Evolutionary conservation across 2,113 vertebrate genomes (phyloP), one percentile per base, ranked within the genome.

Genomic region (Bostrychus sinensis): DNA sequence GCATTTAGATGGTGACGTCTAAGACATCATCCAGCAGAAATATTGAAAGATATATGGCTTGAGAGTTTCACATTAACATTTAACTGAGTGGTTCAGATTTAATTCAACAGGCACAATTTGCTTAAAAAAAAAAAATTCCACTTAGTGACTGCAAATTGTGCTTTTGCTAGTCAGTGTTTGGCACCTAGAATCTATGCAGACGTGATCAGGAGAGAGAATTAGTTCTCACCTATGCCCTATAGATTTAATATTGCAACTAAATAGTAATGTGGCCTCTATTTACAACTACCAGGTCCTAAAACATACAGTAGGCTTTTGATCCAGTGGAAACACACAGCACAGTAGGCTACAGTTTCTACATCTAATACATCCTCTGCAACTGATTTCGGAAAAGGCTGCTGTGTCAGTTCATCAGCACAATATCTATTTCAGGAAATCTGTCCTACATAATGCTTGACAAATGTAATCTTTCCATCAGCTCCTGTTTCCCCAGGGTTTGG

Each of bases 121-220:
- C 86, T 81, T 66, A 55, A 68, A 87, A 78, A 50, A 66, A 86
- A 68, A 87, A 78, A 50, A 66, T 85, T 91, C 83, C 88, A 88
- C 86, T 85, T 88, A 83, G 78, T 85, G 89, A 82, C 84, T 81
- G 74, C 83, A 90, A 68, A 69, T 59, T 91, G 82, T 88, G 81
- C 85, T 91, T 88, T 86, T 91, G 86, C 75, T 62, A 86, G 81
- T 93, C 92, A 92, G 91, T 92, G 91, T 95, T 96, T 97, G 94
- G 95, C 95, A 96, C 94, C 81, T 91, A 74, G 60, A 78, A 76
- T 37, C 51, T 57, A 79, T 66, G 66, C 62, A 73, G 75, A 62
- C 62, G 26, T 30, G 12, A 56, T 73, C 45, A 66, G 56, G 42
- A 56, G 17, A 1, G 16, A 72, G 54, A 61, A 41, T 23, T 22